Percentiles rank a stretch among this genome's conserved stretches.
These are phyloP conservation scores for Leptobrachium leishanense DNA, from an alignment of 2,113 vertebrate species.

Conservation along the genomic window DNA sequence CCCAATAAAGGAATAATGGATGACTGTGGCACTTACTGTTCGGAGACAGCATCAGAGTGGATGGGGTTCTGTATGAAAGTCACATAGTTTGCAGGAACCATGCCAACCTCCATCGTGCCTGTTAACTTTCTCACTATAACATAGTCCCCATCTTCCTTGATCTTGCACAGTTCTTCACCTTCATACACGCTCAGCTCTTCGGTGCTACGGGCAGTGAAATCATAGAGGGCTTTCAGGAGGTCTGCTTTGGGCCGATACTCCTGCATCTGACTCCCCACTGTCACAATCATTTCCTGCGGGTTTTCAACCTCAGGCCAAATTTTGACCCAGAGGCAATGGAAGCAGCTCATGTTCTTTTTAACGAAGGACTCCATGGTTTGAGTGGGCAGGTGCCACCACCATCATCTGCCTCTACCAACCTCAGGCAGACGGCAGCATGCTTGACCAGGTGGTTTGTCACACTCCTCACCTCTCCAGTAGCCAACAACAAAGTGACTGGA, in stretches of 20 bases:
- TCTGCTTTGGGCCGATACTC: not conserved
- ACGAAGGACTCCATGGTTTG: conserved; percentile 80
- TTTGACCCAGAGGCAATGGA: conserved; percentile 79
- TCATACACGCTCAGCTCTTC: conserved; percentile 80
- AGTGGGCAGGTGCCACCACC: rapidly evolving
- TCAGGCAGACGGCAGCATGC: not conserved
- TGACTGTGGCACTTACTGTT: not conserved
- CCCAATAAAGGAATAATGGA: no score
- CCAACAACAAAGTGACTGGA: not conserved
- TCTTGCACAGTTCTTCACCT: conserved; percentile 82
- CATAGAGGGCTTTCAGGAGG: conserved; percentile 77
- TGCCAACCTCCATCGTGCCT: conserved; percentile 73
- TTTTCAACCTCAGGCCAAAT: conserved; percentile 69
- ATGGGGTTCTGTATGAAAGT: conserved; percentile 46
- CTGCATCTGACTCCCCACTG: not conserved
- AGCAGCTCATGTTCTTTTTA: conserved; percentile 76
- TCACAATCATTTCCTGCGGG: not conserved
- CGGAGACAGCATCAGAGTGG: not conserved
- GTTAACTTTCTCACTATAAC: conserved; percentile 80
- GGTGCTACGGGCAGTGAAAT: conserved; percentile 79
- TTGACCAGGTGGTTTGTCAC: not conserved
- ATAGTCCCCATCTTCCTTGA: conserved; percentile 79
- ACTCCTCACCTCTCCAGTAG: not conserved
- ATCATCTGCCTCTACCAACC: no score
- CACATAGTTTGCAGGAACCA: conserved; percentile 82